These are phyloP conservation scores for Leptosomus discolor DNA, from an alignment of 2,113 vertebrate species.

Conservation along the genomic window DNA sequence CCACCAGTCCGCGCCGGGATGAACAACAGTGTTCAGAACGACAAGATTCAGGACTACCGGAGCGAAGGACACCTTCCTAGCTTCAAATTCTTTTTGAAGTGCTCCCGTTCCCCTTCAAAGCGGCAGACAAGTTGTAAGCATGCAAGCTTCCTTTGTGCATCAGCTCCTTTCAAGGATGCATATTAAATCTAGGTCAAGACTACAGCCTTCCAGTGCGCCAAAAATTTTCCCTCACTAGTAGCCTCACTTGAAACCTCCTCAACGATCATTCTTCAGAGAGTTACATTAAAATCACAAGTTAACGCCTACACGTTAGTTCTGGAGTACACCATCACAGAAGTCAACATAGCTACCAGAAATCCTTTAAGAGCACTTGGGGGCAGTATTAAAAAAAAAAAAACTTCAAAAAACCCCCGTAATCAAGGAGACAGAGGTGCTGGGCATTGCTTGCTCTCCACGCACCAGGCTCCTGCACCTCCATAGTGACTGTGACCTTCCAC, in stretches of 20 bases:
- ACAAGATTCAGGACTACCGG: neutral
- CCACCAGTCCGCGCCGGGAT: neutral
- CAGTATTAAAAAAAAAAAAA: neutral
- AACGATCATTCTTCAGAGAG: fast-evolving
- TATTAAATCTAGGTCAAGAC: neutral
- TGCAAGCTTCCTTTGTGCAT: neutral
- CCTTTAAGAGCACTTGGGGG: neutral
- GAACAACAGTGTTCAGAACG: fast-evolving
- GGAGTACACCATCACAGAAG: neutral
- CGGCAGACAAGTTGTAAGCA: neutral
- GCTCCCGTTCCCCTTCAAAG: neutral
- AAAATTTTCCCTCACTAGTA: fast-evolving
- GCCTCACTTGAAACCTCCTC: neutral
- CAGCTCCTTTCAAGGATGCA: neutral
- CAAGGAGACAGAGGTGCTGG: neutral
- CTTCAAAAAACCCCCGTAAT: neutral
- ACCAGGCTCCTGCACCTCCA: neutral
- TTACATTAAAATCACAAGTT: neutral
- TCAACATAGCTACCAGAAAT: neutral
- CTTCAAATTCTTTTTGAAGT: neutral
- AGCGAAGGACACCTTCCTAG: neutral
- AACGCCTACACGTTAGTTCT: neutral
- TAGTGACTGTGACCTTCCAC: neutral
- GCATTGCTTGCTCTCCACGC: neutral
- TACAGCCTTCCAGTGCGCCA: neutral